Evolutionary conservation across 2,888 invertebrate species (phyloP), one percentile per base, ranked within the genome.

Genomic region (Caenorhabditis sp.): DNA sequence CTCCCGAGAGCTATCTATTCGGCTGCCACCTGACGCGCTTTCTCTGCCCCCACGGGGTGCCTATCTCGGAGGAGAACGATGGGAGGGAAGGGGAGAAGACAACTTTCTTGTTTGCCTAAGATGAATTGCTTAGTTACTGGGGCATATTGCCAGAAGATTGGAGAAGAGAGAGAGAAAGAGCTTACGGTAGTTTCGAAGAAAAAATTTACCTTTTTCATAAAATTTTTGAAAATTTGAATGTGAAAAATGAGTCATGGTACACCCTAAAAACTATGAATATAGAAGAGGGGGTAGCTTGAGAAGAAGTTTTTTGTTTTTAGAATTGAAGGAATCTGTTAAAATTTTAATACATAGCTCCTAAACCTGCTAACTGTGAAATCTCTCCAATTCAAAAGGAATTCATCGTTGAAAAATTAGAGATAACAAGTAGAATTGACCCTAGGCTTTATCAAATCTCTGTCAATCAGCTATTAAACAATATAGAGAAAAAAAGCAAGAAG

Each of bases 81-180:
- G n/a, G n/a, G n/a, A n/a, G n/a, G n/a, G n/a, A n/a, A n/a, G n/a
- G n/a, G n/a, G n/a, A n/a, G n/a, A 78, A 55, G 55, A 69, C 78
- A 40, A 47, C 50, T 58, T n/a, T 70, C 64, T 64, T 70, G 72
- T 72, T 72, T 56, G 64, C 78, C 77, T 64, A 78, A 78, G 78
- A 78, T 78, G 78, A 78, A 78, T 78, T 56, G 74, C 65, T 60
- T 76, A 76, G 67, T 76, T 76, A 67, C 76, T 76, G 67, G 67
- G 76, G 76, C 76, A 76, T 76, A 76, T 61, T 55, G 51, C 37
- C 35, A 26, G 26, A 26, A n/a, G n/a, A n/a, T 40, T 44, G 44
- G 32, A 32, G 32, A 9, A 32, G 32, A 32, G 32, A 32, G 32
- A 15, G 28, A 20, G 18, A 13, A 4, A 5, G 26, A 61, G 26